Base-by-base conservation (phyloP, 2,888 invertebrate species). In the Muscina levida region DNA sequence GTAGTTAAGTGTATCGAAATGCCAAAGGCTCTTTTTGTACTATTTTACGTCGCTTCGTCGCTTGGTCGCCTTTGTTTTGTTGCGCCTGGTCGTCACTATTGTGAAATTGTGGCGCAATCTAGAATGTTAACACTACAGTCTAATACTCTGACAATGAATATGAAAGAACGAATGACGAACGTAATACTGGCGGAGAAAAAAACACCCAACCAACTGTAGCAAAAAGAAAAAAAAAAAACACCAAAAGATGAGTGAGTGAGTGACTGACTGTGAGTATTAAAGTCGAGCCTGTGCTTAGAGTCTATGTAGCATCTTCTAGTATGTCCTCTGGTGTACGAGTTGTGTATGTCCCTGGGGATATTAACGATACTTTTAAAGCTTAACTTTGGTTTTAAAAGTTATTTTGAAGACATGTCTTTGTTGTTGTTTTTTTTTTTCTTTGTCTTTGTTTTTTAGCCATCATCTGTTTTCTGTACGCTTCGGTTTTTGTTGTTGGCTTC, bases 1-100 rank as follows among this genome's bases (percentile, higher is more conserved):
- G 81, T 77, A 77, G 70, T 81, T 81, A 81, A 81, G 81, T 81
- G 77, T 81, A 81, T 81, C 81, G 81, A 81, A 81, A 81, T 81
- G 81, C 81, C 81, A 81, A 77, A 74, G 81, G 81, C 77, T 73
- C 31, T 72, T 13, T 67, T 56, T 24, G 31, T 24, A 26, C 65
- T 73, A 19, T 44, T 71, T 53, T 68, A 24, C 24, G 66, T 39
- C 72, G 31, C 37, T 19, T 31, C 22, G 51, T 15, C 39, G n/a
- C n/a, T 51, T 42, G 48, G 46, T 37, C 65, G 39, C 3, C 42
- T 24, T 51, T 46, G 37, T 72, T 76, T 13, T 72, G 73, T 77
- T 77, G 77, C 82, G 79, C 78, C n/a, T n/a, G n/a, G n/a, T 83
- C 79, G 75, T 73, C 75, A 73, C 79, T 83, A 70, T 71, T 80